Base-by-base conservation (phyloP, 2,888 invertebrate genomes). In the Lomographa bimaculata region DNA sequence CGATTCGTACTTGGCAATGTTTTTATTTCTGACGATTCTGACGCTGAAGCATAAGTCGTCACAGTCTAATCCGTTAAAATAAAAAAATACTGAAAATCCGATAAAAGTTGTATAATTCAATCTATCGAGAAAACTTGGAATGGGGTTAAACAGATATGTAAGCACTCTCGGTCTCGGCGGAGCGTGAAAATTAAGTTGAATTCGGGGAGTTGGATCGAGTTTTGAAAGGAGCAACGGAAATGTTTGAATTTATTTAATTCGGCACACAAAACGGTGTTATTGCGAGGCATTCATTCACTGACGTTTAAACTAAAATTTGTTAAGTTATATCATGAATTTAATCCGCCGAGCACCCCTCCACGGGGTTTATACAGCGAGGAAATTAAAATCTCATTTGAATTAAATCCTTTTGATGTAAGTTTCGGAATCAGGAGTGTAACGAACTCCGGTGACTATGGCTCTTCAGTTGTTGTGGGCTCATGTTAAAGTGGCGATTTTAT, bases 361-460 rank as follows among this genome's bases (percentile, higher is more conserved):
- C 41, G 50, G 52, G 39, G 50, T 56, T 50, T 52, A 40, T 55
- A 57, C 56, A 63, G 55, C 53, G 50, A 52, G 45, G 40, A 61
- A 64, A 69, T 71, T 57, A 67, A 67, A 68, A 59, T 64, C 63
- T 68, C 64, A 61, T 70, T 70, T 57, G 63, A 65, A 68, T 70
- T 65, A 65, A 70, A 65, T 65, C 65, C 63, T 67, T 66, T 67
- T 63, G 64, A 64, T 66, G 66, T 57, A 66, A 65, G 58, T 55
- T 55, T 60, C 53, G 53, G 54, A 62, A 62, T 59, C 54, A 42
- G 39, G 34, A 28, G 54, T 38, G 59, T 60, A 62, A 67, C 65
- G 57, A 64, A 62, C 61, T 64, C 64, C 64, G 57, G 64, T 32
- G 37, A 28, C 33, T 27, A 30, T 11, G 34, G 27, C 32, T 16